A percentile compares a stretch with the other conserved stretches of the same genome.
phyloP scores from a whole-genome alignment of 2,797 vertebrate genomes.

The Alcedo atthis region DNA sequence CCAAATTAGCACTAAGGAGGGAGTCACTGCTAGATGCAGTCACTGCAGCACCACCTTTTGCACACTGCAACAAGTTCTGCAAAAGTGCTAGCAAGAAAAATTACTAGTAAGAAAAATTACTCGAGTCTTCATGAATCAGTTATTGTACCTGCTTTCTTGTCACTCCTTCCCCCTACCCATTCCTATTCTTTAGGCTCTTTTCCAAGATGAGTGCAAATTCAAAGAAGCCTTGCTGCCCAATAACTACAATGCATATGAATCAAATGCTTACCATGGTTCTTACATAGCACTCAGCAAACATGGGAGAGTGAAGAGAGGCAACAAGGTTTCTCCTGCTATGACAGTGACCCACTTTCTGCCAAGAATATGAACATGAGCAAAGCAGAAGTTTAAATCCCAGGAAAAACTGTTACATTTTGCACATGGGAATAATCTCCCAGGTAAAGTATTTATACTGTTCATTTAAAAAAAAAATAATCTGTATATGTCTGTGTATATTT shows the following conservation, averaged over 20 bases:
- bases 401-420: constrained; percentile 84
- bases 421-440: constrained; percentile 86
- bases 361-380: constrained; percentile 84
- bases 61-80: background rate
- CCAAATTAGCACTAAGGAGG: constrained; percentile 44
- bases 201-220: constrained; percentile 96
- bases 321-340: constrained; percentile 91
- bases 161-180: background rate
- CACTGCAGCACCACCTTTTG: constrained; percentile 42
- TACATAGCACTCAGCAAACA: constrained; percentile 96
- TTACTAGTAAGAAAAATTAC: background rate
- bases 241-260: constrained; percentile 97
- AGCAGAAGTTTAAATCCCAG: background rate
- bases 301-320: constrained; percentile 90
- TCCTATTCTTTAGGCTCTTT: constrained; percentile 81
- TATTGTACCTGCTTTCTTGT: background rate
- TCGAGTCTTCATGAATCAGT: background rate
- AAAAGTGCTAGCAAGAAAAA: background rate
- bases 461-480: constrained; percentile 73
- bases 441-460: constrained; percentile 78
- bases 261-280: constrained; percentile 83
- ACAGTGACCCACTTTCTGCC: constrained; percentile 97
- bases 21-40: constrained; percentile 35
- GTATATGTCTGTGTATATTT: constrained; percentile 89
- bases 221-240: constrained; percentile 93